Conservation (phyloP, 2,888 invertebrate genomes). For the Megastigmus dorsalis region DNA sequence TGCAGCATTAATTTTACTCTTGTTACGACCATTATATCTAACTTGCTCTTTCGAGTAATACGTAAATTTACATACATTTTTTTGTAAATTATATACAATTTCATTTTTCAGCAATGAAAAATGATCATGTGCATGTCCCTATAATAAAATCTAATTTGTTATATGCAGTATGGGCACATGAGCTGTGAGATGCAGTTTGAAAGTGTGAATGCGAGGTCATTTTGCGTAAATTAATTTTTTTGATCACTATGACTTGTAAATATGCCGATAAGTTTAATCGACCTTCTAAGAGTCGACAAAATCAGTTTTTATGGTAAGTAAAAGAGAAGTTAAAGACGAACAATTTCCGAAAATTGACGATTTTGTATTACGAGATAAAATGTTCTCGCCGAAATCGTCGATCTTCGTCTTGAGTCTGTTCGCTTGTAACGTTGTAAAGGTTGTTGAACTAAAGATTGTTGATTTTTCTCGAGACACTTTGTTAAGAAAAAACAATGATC, state of each 20-base stretch:
- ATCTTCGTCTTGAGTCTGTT: slow-evolving; percentile 59
- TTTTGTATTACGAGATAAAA: slow-evolving; percentile 6
- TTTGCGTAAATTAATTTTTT: slow-evolving; percentile 49
- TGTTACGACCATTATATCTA: slow-evolving; percentile 6
- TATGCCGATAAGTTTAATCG: slow-evolving; percentile 52
- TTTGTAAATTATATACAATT: slow-evolving; percentile 36
- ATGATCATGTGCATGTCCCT: slow-evolving; percentile 52
- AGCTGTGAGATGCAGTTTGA: slow-evolving; percentile 36
- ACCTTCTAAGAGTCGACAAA: slow-evolving; percentile 46
- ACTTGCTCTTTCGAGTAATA: slow-evolving; percentile 32
- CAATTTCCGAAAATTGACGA: slow-evolving; percentile 42
- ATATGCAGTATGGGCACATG: slow-evolving; percentile 38
- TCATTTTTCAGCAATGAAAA: slow-evolving; percentile 41
- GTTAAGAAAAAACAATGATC: slow-evolving; percentile 59
- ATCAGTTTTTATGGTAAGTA: slow-evolving; percentile 55
- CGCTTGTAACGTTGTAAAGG: slow-evolving; percentile 66
- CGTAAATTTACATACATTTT: slow-evolving; percentile 2
- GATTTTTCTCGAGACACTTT: slow-evolving; percentile 60
- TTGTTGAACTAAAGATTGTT: slow-evolving; percentile 67
- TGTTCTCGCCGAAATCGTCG: slow-evolving; percentile 28
- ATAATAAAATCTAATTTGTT: slow-evolving; percentile 50
- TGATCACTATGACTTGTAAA: slow-evolving; percentile 53
- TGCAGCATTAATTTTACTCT: slow-evolving; percentile 37
- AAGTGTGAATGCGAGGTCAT: slow-evolving; percentile 43
- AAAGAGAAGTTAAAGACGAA: slow-evolving; percentile 51